These are phyloP conservation scores for Linepithema humile DNA, from an alignment of 1,140 invertebrate genomes.

Conservation along the genomic window DNA sequence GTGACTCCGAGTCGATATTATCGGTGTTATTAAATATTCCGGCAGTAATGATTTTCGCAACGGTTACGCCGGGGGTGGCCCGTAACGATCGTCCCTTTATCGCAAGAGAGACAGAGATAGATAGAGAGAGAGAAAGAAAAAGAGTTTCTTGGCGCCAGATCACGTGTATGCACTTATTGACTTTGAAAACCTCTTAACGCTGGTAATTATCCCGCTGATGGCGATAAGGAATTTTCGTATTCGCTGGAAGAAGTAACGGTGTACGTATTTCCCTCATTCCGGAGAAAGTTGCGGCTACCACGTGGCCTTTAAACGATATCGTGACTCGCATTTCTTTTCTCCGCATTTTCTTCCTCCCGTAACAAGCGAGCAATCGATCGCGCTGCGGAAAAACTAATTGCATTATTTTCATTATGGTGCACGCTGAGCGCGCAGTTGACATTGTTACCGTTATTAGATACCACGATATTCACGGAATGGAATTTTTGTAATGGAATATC, in stretches of 20 bases:
- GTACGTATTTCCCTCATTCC: neutral
- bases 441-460: constrained; percentile 14
- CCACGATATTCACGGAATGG: neutral
- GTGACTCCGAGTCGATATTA: constrained; percentile 46
- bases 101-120: neutral
- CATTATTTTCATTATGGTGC: neutral
- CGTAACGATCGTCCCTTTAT: constrained; percentile 14
- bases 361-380: neutral
- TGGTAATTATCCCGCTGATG: constrained; percentile 15
- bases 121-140: neutral
- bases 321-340: neutral
- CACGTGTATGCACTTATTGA: neutral
- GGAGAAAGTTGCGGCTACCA: constrained; percentile 6
- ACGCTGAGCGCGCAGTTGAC: neutral
- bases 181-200: neutral
- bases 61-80: neutral
- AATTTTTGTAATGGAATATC: constrained; percentile 6
- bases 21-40: constrained; percentile 50
- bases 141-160: neutral
- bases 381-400: neutral
- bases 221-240: constrained; percentile 7
- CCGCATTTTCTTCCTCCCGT: neutral
- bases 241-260: neutral
- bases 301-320: neutral
- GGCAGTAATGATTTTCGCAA: constrained; percentile 40